Conservation (phyloP, 2,888 invertebrate species). For the Rhopalosiphum nymphaeae region DNA sequence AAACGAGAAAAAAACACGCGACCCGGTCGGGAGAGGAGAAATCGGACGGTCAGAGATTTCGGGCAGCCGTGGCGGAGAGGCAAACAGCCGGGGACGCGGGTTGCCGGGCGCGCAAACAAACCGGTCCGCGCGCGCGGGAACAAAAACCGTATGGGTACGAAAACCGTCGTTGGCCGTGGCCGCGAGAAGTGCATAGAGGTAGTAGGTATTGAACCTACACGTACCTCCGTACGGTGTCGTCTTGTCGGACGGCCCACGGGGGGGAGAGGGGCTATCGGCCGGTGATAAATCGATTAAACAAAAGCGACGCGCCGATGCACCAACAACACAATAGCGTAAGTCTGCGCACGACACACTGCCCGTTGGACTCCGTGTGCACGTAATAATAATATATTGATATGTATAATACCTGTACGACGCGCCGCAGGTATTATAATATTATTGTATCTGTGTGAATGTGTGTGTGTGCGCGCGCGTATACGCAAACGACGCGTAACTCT, state of each 20-base stretch:
- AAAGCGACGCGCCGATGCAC: not conserved
- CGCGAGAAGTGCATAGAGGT: not conserved
- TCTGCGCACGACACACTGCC: not conserved
- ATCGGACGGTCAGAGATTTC: not conserved
- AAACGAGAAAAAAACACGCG: not conserved
- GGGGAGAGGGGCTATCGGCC: not conserved
- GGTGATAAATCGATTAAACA: slow-evolving; percentile 32
- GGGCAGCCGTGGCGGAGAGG: not conserved
- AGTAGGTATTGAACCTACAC: not conserved
- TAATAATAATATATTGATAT: not conserved
- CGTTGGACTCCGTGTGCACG: not conserved
- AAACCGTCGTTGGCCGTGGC: not conserved
- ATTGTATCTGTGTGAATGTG: not conserved
- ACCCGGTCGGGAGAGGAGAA: not conserved
- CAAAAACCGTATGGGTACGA: not conserved
- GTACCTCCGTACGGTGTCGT: not conserved
- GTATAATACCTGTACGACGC: not conserved
- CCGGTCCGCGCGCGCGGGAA: not conserved
- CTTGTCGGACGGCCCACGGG: not conserved
- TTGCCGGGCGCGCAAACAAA: not conserved
- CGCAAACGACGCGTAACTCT: slow-evolving; percentile 7
- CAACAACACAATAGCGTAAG: slow-evolving; percentile 8
- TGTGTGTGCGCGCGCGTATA: not conserved
- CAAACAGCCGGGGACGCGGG: not conserved
- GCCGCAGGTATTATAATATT: not conserved